These are phyloP conservation scores for Uloborus diversus DNA, from an alignment of 1,140 invertebrate genomes.

Conservation along the genomic window DNA sequence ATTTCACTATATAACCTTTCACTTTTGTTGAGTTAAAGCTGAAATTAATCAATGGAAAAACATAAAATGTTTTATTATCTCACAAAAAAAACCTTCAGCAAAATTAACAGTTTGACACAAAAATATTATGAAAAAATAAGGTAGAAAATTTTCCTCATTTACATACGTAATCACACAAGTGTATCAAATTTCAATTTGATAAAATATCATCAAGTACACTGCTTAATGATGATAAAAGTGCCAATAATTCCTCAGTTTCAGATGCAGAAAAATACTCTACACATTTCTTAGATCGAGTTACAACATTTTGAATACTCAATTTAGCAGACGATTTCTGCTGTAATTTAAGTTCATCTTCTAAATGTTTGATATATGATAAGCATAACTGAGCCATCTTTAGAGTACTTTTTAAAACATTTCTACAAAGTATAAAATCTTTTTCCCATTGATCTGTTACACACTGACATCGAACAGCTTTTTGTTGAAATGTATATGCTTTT, in stretches of 20 bases:
- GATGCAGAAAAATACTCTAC: not conserved
- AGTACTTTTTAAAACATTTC: not conserved
- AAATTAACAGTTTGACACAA: no score
- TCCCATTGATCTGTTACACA: slow-evolving; percentile 72
- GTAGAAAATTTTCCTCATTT: no score
- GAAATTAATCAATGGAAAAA: no score
- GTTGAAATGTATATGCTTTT: slow-evolving; percentile 70
- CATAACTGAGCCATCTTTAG: not conserved
- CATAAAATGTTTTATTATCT: no score
- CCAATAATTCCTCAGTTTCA: not conserved
- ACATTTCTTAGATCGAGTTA: not conserved
- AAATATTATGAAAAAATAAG: no score
- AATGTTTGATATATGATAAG: not conserved
- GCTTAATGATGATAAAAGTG: not conserved
- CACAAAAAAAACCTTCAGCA: no score
- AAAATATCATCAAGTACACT: not conserved
- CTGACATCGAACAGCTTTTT: slow-evolving; percentile 68
- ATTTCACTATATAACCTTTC: no score
- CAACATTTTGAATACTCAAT: not conserved
- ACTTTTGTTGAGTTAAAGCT: no score
- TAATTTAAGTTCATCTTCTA: not conserved
- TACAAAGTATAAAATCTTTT: slow-evolving; percentile 64
- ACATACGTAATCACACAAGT: no score
- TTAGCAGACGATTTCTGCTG: not conserved
- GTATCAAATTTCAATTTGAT: no score